Evolutionary conservation across 2,888 invertebrate species (phyloP), one percentile per base, ranked within the genome.

Genomic region (Rhamnusium bicolor): DNA sequence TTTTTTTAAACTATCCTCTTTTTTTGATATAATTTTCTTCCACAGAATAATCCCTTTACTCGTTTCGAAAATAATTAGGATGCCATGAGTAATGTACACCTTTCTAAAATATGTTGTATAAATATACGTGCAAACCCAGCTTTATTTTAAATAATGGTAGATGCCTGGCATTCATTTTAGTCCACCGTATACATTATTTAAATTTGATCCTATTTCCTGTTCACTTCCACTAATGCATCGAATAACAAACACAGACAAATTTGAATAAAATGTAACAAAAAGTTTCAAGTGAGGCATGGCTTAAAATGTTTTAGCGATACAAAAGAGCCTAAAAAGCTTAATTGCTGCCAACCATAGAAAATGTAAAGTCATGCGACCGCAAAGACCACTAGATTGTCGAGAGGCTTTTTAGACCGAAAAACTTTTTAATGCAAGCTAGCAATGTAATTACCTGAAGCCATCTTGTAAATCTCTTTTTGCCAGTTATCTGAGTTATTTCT

Each of bases 201-300:
- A 60, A 66, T 29, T 60, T 10, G 29, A 61, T 71, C 61, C 29
- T 60, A 60, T 66, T 67, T 54, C 32, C 56, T 27, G 46, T n/a
- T 47, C 61, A 32, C 51, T 29, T 16, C 67, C 62, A 53, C 67
- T 72, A 58, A 68, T 66, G 53, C 72, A 61, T 67, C 61, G 54
- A 72, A 71, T 24, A 47, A 68, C 67, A 72, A 71, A 71, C 65
- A 47, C 58, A 69, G 68, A 72, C 72, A 72, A 72, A 72, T 67
- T 67, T 72, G 62, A 61, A 72, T 72, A 71, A 71, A 58, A 62
- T 32, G 18, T 16, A 40, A 54, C 63, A 65, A 71, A 65, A 71
- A 63, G 49, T 71, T 19, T 7, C 14, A 12, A 49, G 49, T 65
- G 58, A 58, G 54, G 61, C 65, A n/a, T 10, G n/a, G 58, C 63